These are phyloP conservation scores for Spilogale gracilis DNA, from an alignment of 2,113 vertebrate species.

Conservation along the genomic window DNA sequence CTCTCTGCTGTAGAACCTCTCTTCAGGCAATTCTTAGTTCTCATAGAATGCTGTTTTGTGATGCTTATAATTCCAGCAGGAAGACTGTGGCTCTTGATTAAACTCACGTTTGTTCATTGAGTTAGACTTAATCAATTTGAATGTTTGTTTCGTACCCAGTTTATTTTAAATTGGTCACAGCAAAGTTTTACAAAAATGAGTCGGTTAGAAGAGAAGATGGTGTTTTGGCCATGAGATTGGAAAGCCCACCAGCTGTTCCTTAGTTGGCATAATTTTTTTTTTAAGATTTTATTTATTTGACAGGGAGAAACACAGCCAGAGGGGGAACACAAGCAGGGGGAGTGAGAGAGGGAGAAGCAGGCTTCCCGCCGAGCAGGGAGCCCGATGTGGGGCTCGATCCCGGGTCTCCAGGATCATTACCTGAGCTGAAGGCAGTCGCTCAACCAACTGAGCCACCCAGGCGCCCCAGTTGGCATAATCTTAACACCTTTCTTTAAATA, in stretches of 20 bases:
- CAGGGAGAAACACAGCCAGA: no score
- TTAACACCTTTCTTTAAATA: neutral
- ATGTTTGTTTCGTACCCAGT: neutral
- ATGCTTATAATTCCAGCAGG: neutral
- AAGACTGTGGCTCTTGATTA: neutral
- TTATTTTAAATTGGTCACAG: neutral
- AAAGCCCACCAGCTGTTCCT: neutral
- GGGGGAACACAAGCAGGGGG: no score
- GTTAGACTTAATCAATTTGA: neutral
- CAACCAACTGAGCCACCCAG: no score
- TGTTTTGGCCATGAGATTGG: neutral
- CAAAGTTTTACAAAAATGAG: constrained; percentile 13
- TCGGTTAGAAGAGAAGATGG: neutral
- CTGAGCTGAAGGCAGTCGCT: no score
- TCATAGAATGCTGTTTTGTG: neutral
- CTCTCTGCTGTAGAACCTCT: neutral
- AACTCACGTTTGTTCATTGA: neutral
- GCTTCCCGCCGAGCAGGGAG: no score
- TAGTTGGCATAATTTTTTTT: neutral
- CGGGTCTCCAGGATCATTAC: no score
- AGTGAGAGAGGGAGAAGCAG: no score
- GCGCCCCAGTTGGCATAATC: no score
- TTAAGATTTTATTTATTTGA: no score
- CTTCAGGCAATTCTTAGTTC: neutral
- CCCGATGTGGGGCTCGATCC: no score